Conservation (phyloP, 2,797 vertebrate species). For the Rallus crepitans region DNA sequence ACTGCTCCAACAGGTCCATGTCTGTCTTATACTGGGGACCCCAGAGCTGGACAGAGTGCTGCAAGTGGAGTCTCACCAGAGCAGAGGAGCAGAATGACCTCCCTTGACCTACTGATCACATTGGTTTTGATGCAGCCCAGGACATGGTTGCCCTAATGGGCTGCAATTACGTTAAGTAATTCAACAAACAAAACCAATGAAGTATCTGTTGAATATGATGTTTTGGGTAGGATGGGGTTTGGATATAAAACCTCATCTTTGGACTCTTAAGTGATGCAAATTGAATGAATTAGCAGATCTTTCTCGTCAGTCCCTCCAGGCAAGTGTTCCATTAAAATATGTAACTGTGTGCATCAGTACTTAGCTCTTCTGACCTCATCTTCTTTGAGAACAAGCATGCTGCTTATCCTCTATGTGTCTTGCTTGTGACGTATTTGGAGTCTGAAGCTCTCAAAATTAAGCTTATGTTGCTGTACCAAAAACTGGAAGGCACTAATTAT, state of each 20-base stretch:
- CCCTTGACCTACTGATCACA: no score
- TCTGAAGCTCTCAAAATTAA: background rate
- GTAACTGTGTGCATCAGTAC: background rate
- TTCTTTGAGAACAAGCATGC: background rate
- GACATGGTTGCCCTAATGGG: no score
- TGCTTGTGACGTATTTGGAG: background rate
- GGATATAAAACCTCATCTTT: background rate
- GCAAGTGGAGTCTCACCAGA: no score
- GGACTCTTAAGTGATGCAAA: background rate
- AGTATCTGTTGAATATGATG: background rate
- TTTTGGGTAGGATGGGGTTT: background rate
- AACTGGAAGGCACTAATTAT: background rate
- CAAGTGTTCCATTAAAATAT: background rate
- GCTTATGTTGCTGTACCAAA: background rate
- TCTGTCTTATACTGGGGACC: no score
- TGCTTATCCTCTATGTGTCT: background rate
- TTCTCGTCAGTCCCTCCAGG: background rate
- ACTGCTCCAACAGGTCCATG: no score
- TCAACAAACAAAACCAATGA: background rate
- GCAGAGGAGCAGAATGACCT: no score
- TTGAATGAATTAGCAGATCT: background rate
- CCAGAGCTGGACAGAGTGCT: no score
- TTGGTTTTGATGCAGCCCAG: no score
- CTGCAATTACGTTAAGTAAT: background rate
- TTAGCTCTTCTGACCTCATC: background rate